Evolutionary conservation across 1,140 invertebrate species (phyloP).

Genomic region (Cardiocondyla obscurior): DNA sequence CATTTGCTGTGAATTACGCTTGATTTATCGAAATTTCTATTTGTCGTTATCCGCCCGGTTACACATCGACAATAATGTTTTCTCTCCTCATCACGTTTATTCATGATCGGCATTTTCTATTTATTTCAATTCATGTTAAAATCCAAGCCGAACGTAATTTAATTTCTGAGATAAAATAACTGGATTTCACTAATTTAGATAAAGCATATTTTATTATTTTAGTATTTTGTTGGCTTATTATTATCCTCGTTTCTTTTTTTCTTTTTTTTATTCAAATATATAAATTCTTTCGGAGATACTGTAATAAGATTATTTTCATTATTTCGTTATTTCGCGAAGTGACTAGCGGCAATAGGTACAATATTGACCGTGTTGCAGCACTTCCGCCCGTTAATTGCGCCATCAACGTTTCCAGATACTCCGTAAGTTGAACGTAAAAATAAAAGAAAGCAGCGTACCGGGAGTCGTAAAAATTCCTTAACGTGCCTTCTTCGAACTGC

Average conservation of each 20-base stretch:
- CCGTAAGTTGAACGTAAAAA: conserved; percentile 43
- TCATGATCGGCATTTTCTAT: conserved; percentile 13
- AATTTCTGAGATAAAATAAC: conserved; percentile 18
- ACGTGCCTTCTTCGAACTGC: conserved; percentile 38
- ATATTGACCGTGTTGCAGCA: conserved; percentile 49
- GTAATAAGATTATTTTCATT: conserved; percentile 11
- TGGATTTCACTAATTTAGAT: background rate
- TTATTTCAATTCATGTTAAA: conserved; percentile 26
- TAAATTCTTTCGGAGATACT: background rate
- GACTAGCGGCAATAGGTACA: background rate
- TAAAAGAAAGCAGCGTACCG: conserved; percentile 40
- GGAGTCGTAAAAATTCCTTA: conserved; percentile 50
- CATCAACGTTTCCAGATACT: conserved; percentile 58
- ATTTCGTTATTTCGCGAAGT: conserved; percentile 20
- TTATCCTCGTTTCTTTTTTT: no score
- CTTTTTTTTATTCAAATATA: background rate
- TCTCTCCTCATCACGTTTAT: conserved; percentile 21
- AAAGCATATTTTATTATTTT: background rate
- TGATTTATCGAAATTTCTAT: conserved; percentile 56
- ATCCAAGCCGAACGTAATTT: conserved; percentile 4
- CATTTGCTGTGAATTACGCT: conserved; percentile 27
- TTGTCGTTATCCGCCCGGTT: conserved; percentile 31
- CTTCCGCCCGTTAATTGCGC: conserved; percentile 57
- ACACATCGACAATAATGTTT: conserved; percentile 18
- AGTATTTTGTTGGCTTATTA: background rate